A percentile compares a stretch with the other conserved stretches of the same genome.
Conservation (phyloP, 2,113 vertebrate genomes). For the Syngnathus typhle region DNA sequence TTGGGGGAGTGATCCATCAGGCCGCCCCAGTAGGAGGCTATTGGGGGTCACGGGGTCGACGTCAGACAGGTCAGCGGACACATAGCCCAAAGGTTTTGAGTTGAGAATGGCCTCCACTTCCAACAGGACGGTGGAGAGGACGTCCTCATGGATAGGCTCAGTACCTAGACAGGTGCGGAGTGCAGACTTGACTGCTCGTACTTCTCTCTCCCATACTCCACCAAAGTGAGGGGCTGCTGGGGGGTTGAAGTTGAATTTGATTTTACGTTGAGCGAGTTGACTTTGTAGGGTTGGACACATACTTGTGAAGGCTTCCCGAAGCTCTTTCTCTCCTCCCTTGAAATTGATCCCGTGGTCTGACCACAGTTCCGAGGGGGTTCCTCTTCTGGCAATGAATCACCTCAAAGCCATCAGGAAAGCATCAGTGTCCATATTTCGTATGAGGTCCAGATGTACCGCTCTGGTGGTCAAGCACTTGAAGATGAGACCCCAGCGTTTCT, state of each 20-base stretch:
- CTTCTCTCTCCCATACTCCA: neutral
- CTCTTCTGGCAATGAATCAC: slow-evolving; percentile 1
- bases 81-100: neutral
- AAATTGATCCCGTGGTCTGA: slow-evolving; percentile 8
- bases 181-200: neutral
- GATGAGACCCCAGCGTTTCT: neutral
- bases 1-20: no score
- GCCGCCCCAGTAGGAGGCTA: no score
- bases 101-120: slow-evolving; percentile 7
- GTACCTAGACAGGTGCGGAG: neutral
- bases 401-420: neutral
- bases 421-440: neutral
- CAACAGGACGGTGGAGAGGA: slow-evolving; percentile 6
- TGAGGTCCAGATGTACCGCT: slow-evolving; percentile 2
- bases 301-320: neutral
- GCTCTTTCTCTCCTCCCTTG: neutral
- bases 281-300: neutral
- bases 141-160: neutral
- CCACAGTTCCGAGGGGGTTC: neutral
- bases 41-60: no score
- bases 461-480: slow-evolving; percentile 2
- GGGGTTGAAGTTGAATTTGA: slow-evolving; percentile 1
- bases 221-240: neutral
- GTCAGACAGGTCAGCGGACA: no score
- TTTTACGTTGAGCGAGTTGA: neutral